phyloP scores from a whole-genome alignment of 2,113 vertebrate genomes.

The Strix aluco region DNA sequence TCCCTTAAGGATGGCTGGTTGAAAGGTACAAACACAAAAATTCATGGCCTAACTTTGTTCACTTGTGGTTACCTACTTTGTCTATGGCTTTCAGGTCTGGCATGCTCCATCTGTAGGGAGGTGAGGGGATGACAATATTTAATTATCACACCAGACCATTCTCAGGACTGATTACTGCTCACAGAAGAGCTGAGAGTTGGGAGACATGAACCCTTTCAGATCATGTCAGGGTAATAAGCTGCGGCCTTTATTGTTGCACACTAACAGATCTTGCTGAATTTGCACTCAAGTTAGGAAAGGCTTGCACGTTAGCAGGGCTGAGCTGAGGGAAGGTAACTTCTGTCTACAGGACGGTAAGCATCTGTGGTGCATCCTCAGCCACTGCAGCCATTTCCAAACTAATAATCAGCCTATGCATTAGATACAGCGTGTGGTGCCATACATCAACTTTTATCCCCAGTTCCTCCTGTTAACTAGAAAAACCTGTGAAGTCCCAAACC shows the following conservation, averaged over 20 bases:
- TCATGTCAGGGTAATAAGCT: not conserved
- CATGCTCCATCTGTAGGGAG: not conserved
- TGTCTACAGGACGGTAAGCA: not conserved
- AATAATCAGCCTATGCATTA: fast-evolving
- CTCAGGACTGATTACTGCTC: not conserved
- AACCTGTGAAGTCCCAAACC: not conserved
- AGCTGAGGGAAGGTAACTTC: not conserved
- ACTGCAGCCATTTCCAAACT: not conserved
- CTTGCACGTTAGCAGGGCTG: not conserved
- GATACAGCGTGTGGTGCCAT: not conserved
- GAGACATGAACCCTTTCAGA: not conserved
- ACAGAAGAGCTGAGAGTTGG: not conserved
- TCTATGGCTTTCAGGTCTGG: not conserved
- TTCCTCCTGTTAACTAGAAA: not conserved
- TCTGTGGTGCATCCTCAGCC: not conserved
- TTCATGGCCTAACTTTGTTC: not conserved
- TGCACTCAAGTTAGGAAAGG: not conserved
- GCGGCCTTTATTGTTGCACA: not conserved
- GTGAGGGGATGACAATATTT: not conserved
- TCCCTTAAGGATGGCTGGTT: not conserved
- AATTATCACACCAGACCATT: not conserved
- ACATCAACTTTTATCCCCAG: not conserved
- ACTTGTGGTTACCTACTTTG: not conserved
- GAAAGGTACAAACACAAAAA: not conserved
- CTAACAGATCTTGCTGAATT: not conserved